Base-by-base conservation (phyloP, 2,888 invertebrate species). In the Brenthis hecate region DNA sequence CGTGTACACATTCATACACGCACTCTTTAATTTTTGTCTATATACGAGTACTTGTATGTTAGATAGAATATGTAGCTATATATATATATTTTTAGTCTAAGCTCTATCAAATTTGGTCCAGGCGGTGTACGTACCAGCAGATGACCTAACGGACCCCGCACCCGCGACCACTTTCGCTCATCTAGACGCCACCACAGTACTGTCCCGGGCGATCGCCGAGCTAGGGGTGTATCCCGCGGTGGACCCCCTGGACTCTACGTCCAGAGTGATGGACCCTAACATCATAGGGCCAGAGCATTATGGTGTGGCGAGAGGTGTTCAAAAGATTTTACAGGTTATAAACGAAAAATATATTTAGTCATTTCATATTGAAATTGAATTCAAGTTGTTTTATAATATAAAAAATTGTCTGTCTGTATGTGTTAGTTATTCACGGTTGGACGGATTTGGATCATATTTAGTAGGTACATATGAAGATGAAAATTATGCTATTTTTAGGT, bases 121-220 rank as follows among this genome's bases (percentile, higher is more conserved):
- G 94, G 98, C 98, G 72, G 97, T 98, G 77, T 98, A 98, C 83
- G 98, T 98, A 74, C 98, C 98, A 58, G 98, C 98, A 81, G 98
- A 98, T 85, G 98, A 98, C 87, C 95, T 98, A 87, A 98, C 98
- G 51, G 98, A 98, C 94, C 98, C 98, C 28, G 98, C 98, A 3
- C 98, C 98, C 32, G 98, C 98, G 66, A 98, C 98, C 36, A 98
- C 98, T 8, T 98, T 98, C 89, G 98, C 98, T 86, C 98, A 98
- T 87, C 95, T 98, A 93, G 98, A 98, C 92, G 98, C 98, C 82
- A 98, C 98, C 78, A 98, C 98, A 85, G 98, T 98, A 80, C 94
- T 98, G 92, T 98, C 98, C 28, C 95, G 98, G 79, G 98, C 97
- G 80, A 98, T 98, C 88, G 97, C 98, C 70, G 98, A 98, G 88